Evolutionary conservation across 2,797 vertebrate genomes (phyloP).

Genomic region (Borostomias antarcticus): DNA sequence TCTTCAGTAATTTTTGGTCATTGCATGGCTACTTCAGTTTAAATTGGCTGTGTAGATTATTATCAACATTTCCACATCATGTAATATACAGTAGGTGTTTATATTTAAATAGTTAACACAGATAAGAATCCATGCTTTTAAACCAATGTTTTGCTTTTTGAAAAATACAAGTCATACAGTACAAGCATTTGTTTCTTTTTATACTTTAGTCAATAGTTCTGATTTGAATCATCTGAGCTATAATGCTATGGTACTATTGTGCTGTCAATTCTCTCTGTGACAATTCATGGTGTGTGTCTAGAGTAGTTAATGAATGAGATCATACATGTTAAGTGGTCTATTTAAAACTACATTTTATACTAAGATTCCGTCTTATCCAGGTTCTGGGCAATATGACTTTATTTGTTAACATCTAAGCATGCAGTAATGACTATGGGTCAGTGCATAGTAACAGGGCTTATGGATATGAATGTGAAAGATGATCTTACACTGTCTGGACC

Average conservation of each 20-base stretch:
- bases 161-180: no score
- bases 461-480: neutral
- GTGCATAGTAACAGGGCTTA: neutral
- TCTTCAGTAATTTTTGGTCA: neutral
- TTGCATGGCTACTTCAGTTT: neutral
- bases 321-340: neutral
- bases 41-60: no score
- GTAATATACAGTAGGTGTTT: neutral
- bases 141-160: neutral
- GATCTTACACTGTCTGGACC: neutral
- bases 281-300: neutral
- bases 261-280: neutral
- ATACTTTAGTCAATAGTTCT: no score
- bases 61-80: neutral
- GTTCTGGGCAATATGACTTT: neutral
- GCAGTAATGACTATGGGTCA: neutral
- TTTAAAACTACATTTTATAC: slow-evolving; percentile 2
- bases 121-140: neutral
- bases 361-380: neutral
- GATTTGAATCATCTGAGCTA: no score
- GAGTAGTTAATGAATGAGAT: neutral
- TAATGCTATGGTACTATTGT: no score
- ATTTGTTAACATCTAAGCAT: neutral
- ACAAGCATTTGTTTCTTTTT: no score
- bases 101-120: neutral